Base-by-base conservation (phyloP, 2,113 vertebrate species). In the Tor tambroides region DNA sequence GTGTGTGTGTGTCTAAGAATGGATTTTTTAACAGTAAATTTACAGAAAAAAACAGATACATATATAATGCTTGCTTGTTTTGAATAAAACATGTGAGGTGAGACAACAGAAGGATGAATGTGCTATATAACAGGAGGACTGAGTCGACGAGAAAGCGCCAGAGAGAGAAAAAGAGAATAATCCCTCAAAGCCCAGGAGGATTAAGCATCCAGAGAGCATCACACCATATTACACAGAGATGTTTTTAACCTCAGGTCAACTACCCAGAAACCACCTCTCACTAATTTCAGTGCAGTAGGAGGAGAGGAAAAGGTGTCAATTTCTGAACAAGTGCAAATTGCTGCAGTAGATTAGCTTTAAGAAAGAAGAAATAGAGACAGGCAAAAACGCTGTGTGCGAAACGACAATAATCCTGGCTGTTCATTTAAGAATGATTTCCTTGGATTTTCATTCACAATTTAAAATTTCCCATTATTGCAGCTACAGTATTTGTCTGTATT, bases 161-260 rank as follows among this genome's bases (percentile, higher is more conserved):
- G 78, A 85, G 77, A 77, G 78, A 41, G 32, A 56, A 74, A 88
- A 76, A 75, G 35, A 72, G 46, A 81, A 76, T 89, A 87, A 87
- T 87, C 82, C 77, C 78, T 84, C 67, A 85, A 89, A 89, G 67
- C n/a, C 79, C 84, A 49, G 88, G 19, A 81, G 82, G 85, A 81
- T 89, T 87, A 87, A 85, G 59, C 43, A 83, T 49, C 80, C 85
- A 89, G 54, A 35, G 19, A 74, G 80, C 82, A 87, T 89, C 82
- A 84, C 69, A 76, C 59, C 72, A 87, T 75, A 89, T 80, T 65
- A 61, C 85, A 82, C 5, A 51, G n/a, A 61, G 75, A 32, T 74
- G 72, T 85, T 87, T 89, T 74, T 84, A 84, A 84, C 83, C 83
- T 74, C 46, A 49, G 65, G 81, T 83, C 81, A 71, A 23, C 81